Conservation (phyloP, 2,888 invertebrate genomes). For the Blera fallax region DNA sequence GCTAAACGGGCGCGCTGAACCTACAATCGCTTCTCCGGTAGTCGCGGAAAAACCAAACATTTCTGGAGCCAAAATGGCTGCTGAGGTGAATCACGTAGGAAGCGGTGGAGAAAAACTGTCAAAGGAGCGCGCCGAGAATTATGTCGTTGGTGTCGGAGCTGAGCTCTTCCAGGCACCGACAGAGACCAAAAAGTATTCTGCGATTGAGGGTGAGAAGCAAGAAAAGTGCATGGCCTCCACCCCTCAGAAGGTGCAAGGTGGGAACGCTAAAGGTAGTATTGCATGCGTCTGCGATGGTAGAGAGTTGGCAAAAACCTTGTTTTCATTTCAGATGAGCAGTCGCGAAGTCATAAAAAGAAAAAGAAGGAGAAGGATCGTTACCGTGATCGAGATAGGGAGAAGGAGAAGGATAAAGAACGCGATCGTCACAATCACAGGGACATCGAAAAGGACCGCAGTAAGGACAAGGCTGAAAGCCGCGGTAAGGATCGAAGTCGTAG, state of each 20-base stretch:
- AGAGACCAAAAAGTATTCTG: constrained; percentile 61
- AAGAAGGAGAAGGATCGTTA: constrained; percentile 80
- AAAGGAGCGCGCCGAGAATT: constrained; percentile 70
- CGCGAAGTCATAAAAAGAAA: constrained; percentile 80
- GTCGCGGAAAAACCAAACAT: constrained; percentile 64
- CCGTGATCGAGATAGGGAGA: constrained; percentile 72
- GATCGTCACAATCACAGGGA: constrained; percentile 51
- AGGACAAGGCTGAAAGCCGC: constrained; percentile 38
- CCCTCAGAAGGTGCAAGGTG: constrained; percentile 43
- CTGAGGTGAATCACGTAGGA: constrained; percentile 70
- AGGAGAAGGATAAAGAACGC: constrained; percentile 58
- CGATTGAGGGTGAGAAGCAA: constrained; percentile 37
- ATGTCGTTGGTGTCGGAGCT: constrained; percentile 28
- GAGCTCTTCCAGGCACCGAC: constrained; percentile 59
- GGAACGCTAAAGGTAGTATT: constrained; percentile 52
- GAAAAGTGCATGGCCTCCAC: constrained; percentile 35
- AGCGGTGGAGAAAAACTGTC: constrained; percentile 65
- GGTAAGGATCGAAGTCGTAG: constrained; percentile 46
- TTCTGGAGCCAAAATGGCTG: constrained; percentile 72
- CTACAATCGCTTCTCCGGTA: constrained; percentile 40
- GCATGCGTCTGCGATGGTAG: neutral
- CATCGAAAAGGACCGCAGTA: constrained; percentile 50
- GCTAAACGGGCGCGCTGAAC: constrained; percentile 55
- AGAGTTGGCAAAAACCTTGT: neutral
- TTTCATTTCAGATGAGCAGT: constrained; percentile 73